These are phyloP conservation scores for Glaucomys volans DNA, from an alignment of 2,113 vertebrate species.

Conservation along the genomic window DNA sequence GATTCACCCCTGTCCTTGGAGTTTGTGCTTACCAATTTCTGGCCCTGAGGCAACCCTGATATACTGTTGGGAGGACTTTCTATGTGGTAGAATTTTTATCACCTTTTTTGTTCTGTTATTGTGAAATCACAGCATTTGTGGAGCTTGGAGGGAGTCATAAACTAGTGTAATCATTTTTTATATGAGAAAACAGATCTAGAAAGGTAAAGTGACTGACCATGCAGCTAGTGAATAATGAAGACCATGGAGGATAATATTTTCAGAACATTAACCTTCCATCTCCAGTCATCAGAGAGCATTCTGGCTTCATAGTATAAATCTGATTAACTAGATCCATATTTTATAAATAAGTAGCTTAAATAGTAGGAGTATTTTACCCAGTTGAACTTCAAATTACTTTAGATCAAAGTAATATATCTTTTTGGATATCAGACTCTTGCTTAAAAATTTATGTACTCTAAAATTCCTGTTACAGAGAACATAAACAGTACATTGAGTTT, in stretches of 20 bases:
- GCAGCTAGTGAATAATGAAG: conserved; percentile 37
- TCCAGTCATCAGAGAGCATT: conserved; percentile 56
- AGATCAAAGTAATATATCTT: conserved; percentile 80
- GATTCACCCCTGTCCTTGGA: neutral
- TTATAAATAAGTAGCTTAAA: conserved; percentile 77
- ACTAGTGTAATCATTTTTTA: conserved; percentile 15
- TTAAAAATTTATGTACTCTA: conserved; percentile 80
- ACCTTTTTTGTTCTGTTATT: conserved; percentile 6
- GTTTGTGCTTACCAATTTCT: neutral
- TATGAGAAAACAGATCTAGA: conserved; percentile 48
- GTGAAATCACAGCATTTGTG: conserved; percentile 23
- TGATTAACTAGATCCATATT: conserved; percentile 75
- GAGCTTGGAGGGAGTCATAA: neutral
- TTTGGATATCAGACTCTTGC: conserved; percentile 71
- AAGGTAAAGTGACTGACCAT: neutral
- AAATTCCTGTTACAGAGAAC: conserved; percentile 79
- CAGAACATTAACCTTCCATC: conserved; percentile 21
- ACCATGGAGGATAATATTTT: neutral
- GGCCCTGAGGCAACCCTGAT: neutral
- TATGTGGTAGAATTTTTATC: neutral
- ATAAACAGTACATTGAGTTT: conserved; percentile 80
- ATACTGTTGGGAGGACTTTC: neutral
- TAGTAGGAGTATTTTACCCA: conserved; percentile 62
- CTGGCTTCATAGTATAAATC: conserved; percentile 67
- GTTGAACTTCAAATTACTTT: conserved; percentile 80